Evolutionary conservation across 2,113 vertebrate genomes (phyloP), one percentile per base, ranked within the genome.

Genomic region (Ursus arctos): DNA sequence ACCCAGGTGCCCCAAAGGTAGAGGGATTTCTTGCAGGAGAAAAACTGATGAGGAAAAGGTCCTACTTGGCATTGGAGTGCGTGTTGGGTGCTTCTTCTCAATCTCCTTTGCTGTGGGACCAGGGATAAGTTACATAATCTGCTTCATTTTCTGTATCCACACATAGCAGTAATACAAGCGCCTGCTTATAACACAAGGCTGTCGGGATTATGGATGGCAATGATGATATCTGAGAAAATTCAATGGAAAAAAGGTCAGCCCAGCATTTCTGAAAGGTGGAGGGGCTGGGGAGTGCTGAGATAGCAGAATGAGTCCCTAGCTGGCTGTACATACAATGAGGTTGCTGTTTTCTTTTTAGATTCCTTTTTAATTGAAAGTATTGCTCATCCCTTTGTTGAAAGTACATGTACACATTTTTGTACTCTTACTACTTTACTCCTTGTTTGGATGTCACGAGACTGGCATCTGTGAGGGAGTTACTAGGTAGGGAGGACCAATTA

Each of bases 311-410:
- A 28, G 55, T 26, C 22, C 19, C 31, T 8, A 13, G 49, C 84
- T 65, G 63, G 49, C 16, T 82, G 40, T 63, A 7, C n/a, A 72
- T 57, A 7, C 82, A 74, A 67, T 24, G 79, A 59, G 94, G 63
- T 36, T 94, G 40, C 92, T 98, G 95, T 98, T 98, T 98, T 97
- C 91, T 91, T 95, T 77, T 97, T 1, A 14, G 95, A 99, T 98
- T 98, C 98, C 98, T 98, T 51, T 93, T 97, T 98, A 99, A 99
- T 98, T 99, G 61, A 95, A 98, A 89, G 26, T 74, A 63, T 82
- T 57, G 89, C n/a, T 53, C 88, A 72, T n/a, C 28, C 59, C n/a
- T 0, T 0, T 82, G 88, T 53, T 92, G 96, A 96, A 96, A 91
- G 91, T 95, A 16, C 84, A 93, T 53, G 63, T 67, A 96, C 65